These are phyloP conservation scores for Actinia tenebrosa DNA, from an alignment of 64 coral and sea anemone species.

Conservation along the genomic window DNA sequence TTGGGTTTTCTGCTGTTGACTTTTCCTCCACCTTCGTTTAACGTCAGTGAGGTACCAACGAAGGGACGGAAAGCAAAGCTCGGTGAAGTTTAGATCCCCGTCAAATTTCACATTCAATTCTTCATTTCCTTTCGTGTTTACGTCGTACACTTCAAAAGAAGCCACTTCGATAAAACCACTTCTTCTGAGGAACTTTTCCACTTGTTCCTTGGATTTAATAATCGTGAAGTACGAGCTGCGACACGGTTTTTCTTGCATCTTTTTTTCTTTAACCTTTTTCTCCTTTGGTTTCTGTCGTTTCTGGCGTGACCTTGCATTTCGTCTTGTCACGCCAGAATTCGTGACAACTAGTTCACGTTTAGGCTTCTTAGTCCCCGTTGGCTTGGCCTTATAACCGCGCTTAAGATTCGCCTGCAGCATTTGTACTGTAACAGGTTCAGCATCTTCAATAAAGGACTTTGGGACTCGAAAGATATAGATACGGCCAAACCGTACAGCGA, in stretches of 20 bases:
- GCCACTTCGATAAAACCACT: constrained; percentile 8
- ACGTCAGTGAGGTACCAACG: constrained; percentile 80
- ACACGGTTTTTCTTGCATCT: constrained; percentile 55
- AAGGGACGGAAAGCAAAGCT: constrained; percentile 65
- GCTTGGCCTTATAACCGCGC: constrained; percentile 52
- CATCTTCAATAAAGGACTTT: constrained; percentile 89
- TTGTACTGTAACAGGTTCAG: constrained; percentile 62
- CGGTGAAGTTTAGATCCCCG: constrained; percentile 34
- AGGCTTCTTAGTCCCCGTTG: not conserved
- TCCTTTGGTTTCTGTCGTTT: constrained; percentile 23
- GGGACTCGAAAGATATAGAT: constrained; percentile 87
- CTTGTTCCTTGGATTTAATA: constrained; percentile 49
- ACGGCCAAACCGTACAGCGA: constrained; percentile 81
- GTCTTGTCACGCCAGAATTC: not conserved
- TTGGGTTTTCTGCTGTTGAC: not conserved
- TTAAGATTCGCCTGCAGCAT: constrained; percentile 72
- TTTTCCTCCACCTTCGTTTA: constrained; percentile 55
- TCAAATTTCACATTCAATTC: constrained; percentile 65
- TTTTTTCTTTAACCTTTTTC: constrained; percentile 39
- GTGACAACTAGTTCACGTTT: not conserved
- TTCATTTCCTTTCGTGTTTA: constrained; percentile 24
- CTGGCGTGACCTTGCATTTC: not conserved
- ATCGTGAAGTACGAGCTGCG: constrained; percentile 76
- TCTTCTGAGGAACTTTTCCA: constrained; percentile 23
- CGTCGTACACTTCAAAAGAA: not conserved